Evolutionary conservation across 2,888 invertebrate genomes (phyloP).

Genomic region (Drosophila acutilabella): DNA sequence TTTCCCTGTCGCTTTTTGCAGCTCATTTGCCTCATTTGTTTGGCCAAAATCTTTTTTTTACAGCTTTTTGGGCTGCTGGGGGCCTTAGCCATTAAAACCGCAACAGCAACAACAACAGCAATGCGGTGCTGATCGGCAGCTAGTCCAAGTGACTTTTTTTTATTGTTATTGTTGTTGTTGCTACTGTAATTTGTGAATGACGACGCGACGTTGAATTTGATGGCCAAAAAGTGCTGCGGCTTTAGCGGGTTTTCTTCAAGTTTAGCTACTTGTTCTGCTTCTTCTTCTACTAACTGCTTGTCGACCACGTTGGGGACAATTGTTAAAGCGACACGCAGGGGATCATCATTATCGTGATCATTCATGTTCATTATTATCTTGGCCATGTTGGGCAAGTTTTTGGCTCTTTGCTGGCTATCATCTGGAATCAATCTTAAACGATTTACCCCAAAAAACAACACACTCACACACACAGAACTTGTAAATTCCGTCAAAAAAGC

Average conservation of each 20-base stretch:
- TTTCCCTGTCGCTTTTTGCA: conserved; percentile 23
- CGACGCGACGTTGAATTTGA: conserved; percentile 42
- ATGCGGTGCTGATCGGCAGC: conserved; percentile 69
- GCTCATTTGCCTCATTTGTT: conserved; percentile 58
- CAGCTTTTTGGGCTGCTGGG: conserved; percentile 56
- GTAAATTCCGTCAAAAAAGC: not conserved
- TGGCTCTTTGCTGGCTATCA: conserved; percentile 36
- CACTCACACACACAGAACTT: conserved; percentile 13
- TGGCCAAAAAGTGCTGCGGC: conserved; percentile 39
- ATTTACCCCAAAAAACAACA: conserved; percentile 31
- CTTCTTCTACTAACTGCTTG: not conserved
- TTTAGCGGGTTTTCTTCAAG: conserved; percentile 1
- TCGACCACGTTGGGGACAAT: conserved; percentile 60
- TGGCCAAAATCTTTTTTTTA: conserved; percentile 49
- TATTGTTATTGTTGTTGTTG: conserved; percentile 13
- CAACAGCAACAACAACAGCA: conserved; percentile 37
- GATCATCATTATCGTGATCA: conserved; percentile 26
- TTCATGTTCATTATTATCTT: conserved; percentile 23
- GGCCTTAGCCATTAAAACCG: conserved; percentile 35
- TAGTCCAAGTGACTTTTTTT: conserved; percentile 50
- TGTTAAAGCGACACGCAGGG: conserved; percentile 50
- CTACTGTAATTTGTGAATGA: conserved; percentile 51
- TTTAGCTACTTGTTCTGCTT: not conserved
- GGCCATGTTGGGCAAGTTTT: conserved; percentile 25
- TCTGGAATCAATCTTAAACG: conserved; percentile 69